Base-by-base conservation (phyloP, 1,140 invertebrate species). In the Heliothis subflexa region DNA sequence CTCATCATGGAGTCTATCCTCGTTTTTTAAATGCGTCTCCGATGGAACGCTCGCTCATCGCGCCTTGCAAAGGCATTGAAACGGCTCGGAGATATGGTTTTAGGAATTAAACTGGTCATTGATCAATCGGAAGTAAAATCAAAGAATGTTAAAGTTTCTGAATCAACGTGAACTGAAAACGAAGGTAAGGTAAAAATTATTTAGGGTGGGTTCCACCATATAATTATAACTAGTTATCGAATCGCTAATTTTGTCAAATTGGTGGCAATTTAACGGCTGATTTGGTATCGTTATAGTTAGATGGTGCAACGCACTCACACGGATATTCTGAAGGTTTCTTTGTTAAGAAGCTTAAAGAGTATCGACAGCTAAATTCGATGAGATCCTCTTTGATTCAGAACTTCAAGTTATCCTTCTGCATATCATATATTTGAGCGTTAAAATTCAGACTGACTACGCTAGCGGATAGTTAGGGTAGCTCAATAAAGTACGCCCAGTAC, bases 1-100 rank as follows among this genome's bases (percentile, higher is more conserved):
- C 90, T 93, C 92, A 92, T 87, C 81, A 93, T 94, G 92, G 92
- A 94, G 89, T 92, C 92, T 94, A 92, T 92, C 83, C 88, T 93
- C 88, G 90, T 92, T 91, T 88, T 85, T 94, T 93, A 94, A 87
- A 76, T 83, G 88, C 86, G 88, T 89, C 83, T 82, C 88, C 13
- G 21, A 76, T 18, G 62, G 50, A 25, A 49, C 74, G 47, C 62
- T 66, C 52, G 74, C 62, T 33, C 74, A 77, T 21, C 62, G 81
- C 71, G 81, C 76, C 74, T 68, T 73, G 77, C 80, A 77, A 16
- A 85, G 85, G 73, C 82, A 91, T 87, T 92, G 86, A 92, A 88
- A 87, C 87, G 49, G 83, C 84, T 80, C 81, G 16, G 18, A 18
- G n/a, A 3, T 9, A 13, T 47, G 21, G 25, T 2, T 11, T 16